Conservation (phyloP, 2,113 vertebrate genomes). For the Caranx ignobilis region DNA sequence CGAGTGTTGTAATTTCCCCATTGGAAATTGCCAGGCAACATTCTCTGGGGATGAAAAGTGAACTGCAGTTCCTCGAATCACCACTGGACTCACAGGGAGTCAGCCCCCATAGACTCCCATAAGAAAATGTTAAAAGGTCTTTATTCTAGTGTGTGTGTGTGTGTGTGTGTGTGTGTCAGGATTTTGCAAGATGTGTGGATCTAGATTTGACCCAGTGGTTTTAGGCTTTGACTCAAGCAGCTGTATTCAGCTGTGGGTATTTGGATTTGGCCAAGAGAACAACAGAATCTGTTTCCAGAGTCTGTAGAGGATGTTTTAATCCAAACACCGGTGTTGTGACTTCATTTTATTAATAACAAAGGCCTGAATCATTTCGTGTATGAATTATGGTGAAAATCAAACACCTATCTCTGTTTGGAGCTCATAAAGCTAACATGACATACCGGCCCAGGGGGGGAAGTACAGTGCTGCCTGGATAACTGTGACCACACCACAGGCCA, state of each 20-base stretch:
- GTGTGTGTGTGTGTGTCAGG: too few relatives aligned
- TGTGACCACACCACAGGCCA: slow-evolving; percentile 24
- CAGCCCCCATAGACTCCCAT: too few relatives aligned
- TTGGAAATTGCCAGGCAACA: too few relatives aligned
- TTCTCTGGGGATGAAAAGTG: too few relatives aligned
- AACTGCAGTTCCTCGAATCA: too few relatives aligned
- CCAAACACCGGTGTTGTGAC: not conserved
- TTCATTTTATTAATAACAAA: slow-evolving; percentile 10
- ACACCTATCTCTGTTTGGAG: slow-evolving; percentile 11
- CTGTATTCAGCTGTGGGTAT: not conserved
- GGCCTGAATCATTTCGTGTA: slow-evolving; percentile 11
- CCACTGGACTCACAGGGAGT: too few relatives aligned
- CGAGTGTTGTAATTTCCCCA: too few relatives aligned
- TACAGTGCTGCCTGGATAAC: slow-evolving; percentile 29
- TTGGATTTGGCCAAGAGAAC: slow-evolving; percentile 5
- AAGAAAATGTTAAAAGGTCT: too few relatives aligned
- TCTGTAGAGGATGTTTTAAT: slow-evolving; percentile 8
- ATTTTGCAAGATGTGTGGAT: not conserved
- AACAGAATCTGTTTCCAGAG: not conserved
- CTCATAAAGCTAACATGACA: slow-evolving; percentile 38
- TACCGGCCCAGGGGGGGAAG: slow-evolving; percentile 15
- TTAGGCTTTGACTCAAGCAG: not conserved
- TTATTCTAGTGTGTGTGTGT: too few relatives aligned
- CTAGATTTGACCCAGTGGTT: not conserved
- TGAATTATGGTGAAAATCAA: slow-evolving; percentile 16